A percentile compares a stretch with the other conserved stretches of the same genome.
Conservation (phyloP, 2,888 invertebrate species). For the Heliothis peltigera region DNA sequence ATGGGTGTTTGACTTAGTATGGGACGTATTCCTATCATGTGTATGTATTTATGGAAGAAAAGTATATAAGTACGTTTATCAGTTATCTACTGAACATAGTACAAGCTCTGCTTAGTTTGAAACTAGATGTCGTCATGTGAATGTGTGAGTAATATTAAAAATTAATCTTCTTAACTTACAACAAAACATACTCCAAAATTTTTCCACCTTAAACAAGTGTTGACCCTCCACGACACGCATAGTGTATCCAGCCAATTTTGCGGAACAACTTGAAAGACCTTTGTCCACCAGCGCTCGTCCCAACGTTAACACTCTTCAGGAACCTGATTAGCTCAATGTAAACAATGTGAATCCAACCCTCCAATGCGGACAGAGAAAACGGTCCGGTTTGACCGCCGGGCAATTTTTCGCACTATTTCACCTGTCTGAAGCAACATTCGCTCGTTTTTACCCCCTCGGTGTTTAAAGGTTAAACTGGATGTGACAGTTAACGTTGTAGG, state of each 20-base stretch:
- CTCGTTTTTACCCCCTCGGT: slow-evolving; percentile 67
- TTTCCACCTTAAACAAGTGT: neutral
- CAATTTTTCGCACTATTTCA: slow-evolving; percentile 89
- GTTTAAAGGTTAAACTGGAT: slow-evolving; percentile 62
- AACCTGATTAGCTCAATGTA: slow-evolving; percentile 58
- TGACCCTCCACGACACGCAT: neutral
- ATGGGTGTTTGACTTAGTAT: no score
- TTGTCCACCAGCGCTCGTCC: slow-evolving; percentile 4
- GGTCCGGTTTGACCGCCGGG: slow-evolving; percentile 76
- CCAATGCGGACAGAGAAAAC: slow-evolving; percentile 61
- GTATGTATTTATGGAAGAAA: no score
- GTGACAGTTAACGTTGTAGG: slow-evolving; percentile 52
- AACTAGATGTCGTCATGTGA: no score
- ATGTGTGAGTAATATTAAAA: no score
- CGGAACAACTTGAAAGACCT: neutral
- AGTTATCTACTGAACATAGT: no score
- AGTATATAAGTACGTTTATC: no score
- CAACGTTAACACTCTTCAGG: slow-evolving; percentile 11
- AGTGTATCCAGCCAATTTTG: neutral
- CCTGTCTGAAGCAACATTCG: slow-evolving; percentile 82
- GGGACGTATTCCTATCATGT: no score
- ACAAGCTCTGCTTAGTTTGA: no score
- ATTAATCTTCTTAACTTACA: no score
- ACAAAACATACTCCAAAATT: neutral
- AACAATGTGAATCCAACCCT: slow-evolving; percentile 57